phyloP scores from a whole-genome alignment of 1,140 invertebrate genomes.

The Ruditapes philippinarum region DNA sequence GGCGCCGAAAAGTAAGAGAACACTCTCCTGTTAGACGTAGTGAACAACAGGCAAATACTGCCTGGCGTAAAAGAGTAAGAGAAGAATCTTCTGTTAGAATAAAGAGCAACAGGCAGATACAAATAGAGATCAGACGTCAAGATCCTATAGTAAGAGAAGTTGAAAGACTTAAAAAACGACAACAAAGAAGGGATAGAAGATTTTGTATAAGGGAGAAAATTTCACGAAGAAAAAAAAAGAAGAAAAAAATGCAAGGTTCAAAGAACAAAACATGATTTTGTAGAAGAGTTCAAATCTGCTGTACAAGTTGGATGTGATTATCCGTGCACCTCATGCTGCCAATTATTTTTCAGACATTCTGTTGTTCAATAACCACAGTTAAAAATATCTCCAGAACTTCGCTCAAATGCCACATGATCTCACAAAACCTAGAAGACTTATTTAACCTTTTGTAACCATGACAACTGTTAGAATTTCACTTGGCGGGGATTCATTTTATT shows the following conservation, averaged over 20 bases:
- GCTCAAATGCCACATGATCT: neutral
- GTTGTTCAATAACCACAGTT: neutral
- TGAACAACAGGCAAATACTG: no score
- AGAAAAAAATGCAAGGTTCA: neutral
- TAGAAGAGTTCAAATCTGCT: neutral
- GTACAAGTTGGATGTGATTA: neutral
- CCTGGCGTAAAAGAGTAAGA: no score
- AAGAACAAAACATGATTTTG: neutral
- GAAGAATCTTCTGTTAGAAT: neutral
- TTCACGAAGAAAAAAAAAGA: neutral
- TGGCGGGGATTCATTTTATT: no score
- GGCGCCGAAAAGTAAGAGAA: no score
- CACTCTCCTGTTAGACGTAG: no score
- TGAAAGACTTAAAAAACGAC: no score
- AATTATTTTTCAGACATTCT: constrained; percentile 37
- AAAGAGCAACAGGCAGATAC: neutral
- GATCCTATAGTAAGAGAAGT: neutral
- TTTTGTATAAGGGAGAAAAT: no score
- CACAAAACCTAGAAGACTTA: neutral
- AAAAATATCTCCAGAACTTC: neutral
- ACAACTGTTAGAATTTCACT: no score
- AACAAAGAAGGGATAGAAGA: no score
- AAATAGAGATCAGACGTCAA: neutral
- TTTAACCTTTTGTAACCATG: no score
- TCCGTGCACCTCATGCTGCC: constrained; percentile 7